phyloP scores from a whole-genome alignment of 2,797 vertebrate species.

The Eurystomus glaucurus region DNA sequence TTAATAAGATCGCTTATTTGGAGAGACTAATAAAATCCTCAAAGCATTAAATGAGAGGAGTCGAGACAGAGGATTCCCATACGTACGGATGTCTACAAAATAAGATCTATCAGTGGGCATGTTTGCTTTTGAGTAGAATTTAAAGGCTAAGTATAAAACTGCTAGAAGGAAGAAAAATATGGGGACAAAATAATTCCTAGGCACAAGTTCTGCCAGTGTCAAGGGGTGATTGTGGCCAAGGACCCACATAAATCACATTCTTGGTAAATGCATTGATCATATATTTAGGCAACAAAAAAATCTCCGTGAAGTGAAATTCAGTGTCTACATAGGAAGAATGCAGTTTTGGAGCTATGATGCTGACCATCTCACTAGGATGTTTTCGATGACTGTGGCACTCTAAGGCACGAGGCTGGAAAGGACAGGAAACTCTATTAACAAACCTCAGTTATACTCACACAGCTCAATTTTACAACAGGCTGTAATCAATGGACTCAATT shows the following conservation, averaged over 20 bases:
- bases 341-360: background rate
- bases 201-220: background rate
- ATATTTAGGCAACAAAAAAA: background rate
- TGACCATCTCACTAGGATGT: background rate
- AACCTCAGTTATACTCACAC: background rate
- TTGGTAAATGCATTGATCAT: background rate
- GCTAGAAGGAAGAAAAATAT: background rate
- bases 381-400: background rate
- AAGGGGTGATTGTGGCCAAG: background rate
- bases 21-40: background rate
- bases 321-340: background rate
- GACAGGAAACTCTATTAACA: background rate
- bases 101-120: background rate
- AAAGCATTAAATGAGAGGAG: background rate
- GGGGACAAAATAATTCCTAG: background rate
- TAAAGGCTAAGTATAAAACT: background rate
- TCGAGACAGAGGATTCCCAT: background rate
- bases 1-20: background rate
- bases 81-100: background rate
- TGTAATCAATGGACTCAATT: background rate
- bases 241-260: background rate
- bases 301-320: background rate
- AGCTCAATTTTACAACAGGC: background rate
- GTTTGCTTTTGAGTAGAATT: background rate
- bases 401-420: background rate